phyloP scores from a whole-genome alignment of 2,113 vertebrate species.

The Prunella fulvescens region DNA sequence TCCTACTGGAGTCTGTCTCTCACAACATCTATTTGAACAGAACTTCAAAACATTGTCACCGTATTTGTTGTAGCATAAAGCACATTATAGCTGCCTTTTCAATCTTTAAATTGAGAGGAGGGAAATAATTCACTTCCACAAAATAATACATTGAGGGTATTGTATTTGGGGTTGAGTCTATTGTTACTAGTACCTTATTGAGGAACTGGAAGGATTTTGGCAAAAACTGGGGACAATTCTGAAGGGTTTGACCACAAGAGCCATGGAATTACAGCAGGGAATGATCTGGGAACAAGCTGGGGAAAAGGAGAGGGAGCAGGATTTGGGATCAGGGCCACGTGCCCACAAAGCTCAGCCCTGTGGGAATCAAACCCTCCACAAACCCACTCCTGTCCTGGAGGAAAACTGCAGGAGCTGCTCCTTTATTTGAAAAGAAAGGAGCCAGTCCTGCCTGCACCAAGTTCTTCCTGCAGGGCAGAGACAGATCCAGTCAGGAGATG shows the following conservation, averaged over 20 bases:
- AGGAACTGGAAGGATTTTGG: not conserved
- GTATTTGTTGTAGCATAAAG: not conserved
- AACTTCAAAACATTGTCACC: not conserved
- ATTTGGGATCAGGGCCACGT: not conserved
- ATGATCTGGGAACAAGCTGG: not conserved
- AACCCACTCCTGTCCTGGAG: fast-evolving
- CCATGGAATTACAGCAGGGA: not conserved
- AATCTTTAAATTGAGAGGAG: not conserved
- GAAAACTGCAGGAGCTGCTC: not conserved
- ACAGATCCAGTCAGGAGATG: not conserved
- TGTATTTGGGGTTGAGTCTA: not conserved
- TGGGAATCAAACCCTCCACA: fast-evolving
- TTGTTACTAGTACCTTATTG: not conserved
- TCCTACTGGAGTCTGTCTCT: not conserved
- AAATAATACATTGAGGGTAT: not conserved
- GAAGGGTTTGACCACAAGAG: not conserved
- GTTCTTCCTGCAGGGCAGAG: not conserved
- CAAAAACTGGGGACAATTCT: not conserved
- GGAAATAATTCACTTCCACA: not conserved
- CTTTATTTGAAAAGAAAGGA: not conserved
- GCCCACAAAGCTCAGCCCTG: not conserved
- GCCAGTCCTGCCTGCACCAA: not conserved
- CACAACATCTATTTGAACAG: not conserved
- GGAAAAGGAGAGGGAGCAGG: not conserved
- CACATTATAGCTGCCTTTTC: not conserved